These are phyloP conservation scores for Diplazon laetatorius DNA, from an alignment of 2,888 invertebrate species.

Conservation along the genomic window DNA sequence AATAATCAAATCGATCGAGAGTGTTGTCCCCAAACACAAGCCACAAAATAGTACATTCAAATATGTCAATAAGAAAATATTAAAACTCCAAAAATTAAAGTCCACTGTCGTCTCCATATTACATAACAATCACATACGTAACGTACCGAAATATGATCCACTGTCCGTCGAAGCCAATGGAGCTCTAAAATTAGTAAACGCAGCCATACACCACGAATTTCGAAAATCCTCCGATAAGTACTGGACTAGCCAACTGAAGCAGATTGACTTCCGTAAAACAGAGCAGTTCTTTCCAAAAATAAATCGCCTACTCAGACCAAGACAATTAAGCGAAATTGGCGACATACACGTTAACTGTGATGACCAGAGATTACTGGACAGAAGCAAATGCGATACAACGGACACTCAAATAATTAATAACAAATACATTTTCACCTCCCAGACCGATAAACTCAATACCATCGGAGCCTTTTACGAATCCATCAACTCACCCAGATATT, in stretches of 20 bases:
- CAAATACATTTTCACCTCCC: conserved; percentile 5
- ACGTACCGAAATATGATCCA: not conserved
- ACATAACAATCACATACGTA: not conserved
- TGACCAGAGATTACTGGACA: not conserved
- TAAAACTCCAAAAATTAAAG: not conserved
- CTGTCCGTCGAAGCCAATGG: not conserved
- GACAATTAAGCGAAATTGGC: not conserved
- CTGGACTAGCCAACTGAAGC: conserved; percentile 23
- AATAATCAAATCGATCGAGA: not conserved
- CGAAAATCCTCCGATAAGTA: not conserved
- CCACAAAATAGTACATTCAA: not conserved
- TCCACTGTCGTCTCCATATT: not conserved
- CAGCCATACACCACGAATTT: not conserved
- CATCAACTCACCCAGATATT: conserved; percentile 21
- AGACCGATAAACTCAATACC: not conserved
- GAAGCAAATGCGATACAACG: not conserved
- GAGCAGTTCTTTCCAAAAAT: conserved; percentile 51
- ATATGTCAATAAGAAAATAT: not conserved
- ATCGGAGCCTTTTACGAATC: conserved; percentile 24
- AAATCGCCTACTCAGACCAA: conserved; percentile 42
- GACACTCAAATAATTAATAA: conserved; percentile 1
- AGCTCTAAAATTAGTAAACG: not conserved
- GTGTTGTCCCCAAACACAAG: not conserved
- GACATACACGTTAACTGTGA: not conserved
- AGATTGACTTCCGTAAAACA: conserved; percentile 38